Conservation (phyloP, 1,140 invertebrate species). For the Magallana angulata region DNA sequence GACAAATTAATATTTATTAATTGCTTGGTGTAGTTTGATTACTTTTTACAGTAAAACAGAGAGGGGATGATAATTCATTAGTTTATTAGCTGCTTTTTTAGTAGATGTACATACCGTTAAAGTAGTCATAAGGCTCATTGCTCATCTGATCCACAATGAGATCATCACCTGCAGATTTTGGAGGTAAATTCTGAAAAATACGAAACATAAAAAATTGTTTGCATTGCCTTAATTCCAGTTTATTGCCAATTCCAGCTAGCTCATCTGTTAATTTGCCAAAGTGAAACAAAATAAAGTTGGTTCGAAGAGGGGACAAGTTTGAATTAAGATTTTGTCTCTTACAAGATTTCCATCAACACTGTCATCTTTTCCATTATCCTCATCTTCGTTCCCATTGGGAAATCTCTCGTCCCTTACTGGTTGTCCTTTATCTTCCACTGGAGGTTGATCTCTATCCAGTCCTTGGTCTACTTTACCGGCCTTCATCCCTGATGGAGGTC, state of each 20-base stretch:
- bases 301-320: no score
- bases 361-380: conserved; percentile 56
- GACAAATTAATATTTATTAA: background rate
- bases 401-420: conserved; percentile 42
- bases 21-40: no score
- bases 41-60: background rate
- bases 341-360: conserved; percentile 56
- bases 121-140: conserved; percentile 58
- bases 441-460: conserved; percentile 13
- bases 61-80: background rate
- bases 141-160: conserved; percentile 46
- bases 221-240: no score
- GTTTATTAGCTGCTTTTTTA: background rate
- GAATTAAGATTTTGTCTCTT: background rate
- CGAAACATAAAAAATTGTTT: no score
- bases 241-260: no score
- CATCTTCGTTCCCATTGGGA: conserved; percentile 58
- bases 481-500: conserved; percentile 23
- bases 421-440: conserved; percentile 29
- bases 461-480: background rate
- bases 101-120: conserved; percentile 56
- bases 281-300: no score
- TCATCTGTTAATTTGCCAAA: no score
- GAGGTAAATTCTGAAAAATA: conserved; percentile 41
- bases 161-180: conserved; percentile 42